Evolutionary conservation across 2,113 vertebrate species (phyloP).

Genomic region (Phyllostomus discolor): DNA sequence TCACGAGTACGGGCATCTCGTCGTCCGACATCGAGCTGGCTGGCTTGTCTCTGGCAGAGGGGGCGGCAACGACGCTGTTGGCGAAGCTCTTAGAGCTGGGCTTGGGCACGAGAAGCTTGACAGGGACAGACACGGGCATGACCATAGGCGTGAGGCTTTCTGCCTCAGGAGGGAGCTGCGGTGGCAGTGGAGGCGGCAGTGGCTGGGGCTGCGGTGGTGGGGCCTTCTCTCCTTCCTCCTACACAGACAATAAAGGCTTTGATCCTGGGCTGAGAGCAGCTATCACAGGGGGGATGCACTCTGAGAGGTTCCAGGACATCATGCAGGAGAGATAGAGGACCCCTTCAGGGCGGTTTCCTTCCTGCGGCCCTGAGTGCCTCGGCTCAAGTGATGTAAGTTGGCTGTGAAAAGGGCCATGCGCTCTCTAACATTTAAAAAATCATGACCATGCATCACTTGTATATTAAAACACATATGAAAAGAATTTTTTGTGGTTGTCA

Average conservation of each 20-base stretch:
- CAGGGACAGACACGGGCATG: slow-evolving; percentile 93
- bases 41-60: slow-evolving; percentile 83
- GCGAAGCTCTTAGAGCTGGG: slow-evolving; percentile 82
- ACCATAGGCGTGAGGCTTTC: slow-evolving; percentile 86
- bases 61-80: slow-evolving; percentile 73
- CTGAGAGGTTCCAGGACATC: neutral
- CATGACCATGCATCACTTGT: neutral
- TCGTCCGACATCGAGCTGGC: slow-evolving; percentile 85
- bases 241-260: slow-evolving; percentile 88
- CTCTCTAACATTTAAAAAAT: neutral
- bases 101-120: slow-evolving; percentile 86
- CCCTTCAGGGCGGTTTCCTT: neutral
- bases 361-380: neutral
- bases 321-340: neutral
- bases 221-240: slow-evolving; percentile 87
- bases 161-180: slow-evolving; percentile 81
- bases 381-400: neutral
- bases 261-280: slow-evolving; percentile 74
- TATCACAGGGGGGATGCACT: neutral
- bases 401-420: neutral
- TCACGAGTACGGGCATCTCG: slow-evolving; percentile 88
- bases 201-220: slow-evolving; percentile 76
- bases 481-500: neutral
- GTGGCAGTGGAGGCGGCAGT: slow-evolving; percentile 73
- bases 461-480: neutral